Base-by-base conservation (phyloP, 2,113 vertebrate genomes). In the Anoura caudifer region DNA sequence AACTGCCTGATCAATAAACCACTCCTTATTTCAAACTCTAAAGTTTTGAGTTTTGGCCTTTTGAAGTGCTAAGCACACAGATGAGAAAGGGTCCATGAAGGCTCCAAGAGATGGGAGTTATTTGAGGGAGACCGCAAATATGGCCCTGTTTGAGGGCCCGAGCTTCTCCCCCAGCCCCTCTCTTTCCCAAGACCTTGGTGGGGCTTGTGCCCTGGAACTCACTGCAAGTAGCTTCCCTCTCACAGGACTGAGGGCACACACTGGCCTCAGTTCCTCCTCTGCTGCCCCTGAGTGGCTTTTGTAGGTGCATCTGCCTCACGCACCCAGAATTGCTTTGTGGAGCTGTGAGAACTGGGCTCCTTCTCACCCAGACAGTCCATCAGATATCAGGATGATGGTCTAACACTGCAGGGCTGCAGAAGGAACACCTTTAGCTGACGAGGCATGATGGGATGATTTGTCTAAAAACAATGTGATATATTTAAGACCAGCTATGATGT, bases 191-290 rank as follows among this genome's bases (percentile, higher is more conserved):
- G 67, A 33, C 63, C 4, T 31, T 69, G 67, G 22, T 24, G 77
- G 61, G 26, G 54, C 76, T 87, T 28, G 33, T 47, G 36, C 45
- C 45, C 76, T 16, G 24, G 26, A 9, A 4, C 87, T 36, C 2
- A 36, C 20, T 17, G 6, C 5, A 19, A 43, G 43, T 31, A 33
- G 52, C 36, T 50, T 73, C 67, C 63, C 50, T 0, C 8, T 2
- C 4, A 6, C 41, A 16, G 54, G 8, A 12, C 0, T 13, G 24
- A 28, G 56, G 7, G 36, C 4, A 0, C 67, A 17, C 0, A 1
- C 4, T 43, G 4, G 24, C 61, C 43, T 31, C 28, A 19, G 9
- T 36, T 84, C 63, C 81, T 90, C 54, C 50, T 92, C 50, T 16
- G n/a, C 22, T 14, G 0, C 20, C 16, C 38, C 13, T 20, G 28